A percentile compares a stretch with the other conserved stretches of the same genome.
Conservation (phyloP, 2,888 invertebrate species). For the Caenorhabditis panamensis region DNA sequence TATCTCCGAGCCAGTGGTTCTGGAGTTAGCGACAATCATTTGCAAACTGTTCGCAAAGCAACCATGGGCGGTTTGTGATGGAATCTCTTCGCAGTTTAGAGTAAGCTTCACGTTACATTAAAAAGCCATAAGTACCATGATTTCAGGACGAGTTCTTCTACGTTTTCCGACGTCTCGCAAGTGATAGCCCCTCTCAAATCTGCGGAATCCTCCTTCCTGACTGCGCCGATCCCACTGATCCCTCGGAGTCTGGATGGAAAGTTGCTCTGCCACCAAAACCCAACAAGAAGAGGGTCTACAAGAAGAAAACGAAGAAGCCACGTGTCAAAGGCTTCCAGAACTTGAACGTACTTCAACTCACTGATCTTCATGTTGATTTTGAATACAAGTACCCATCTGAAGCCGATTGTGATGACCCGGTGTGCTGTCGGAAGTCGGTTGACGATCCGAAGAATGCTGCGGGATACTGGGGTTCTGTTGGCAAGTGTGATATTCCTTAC, state of each 20-base stretch:
- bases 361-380: slow-evolving; percentile 96
- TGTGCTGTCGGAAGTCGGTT: slow-evolving; percentile 87
- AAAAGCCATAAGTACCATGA: not conserved
- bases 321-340: slow-evolving; percentile 17
- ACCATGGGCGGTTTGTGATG: slow-evolving; percentile 75
- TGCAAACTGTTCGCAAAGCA: slow-evolving; percentile 76
- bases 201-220: slow-evolving; percentile 77
- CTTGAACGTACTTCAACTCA: slow-evolving; percentile 87
- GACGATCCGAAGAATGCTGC: slow-evolving; percentile 83
- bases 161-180: slow-evolving; percentile 74
- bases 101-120: slow-evolving; percentile 37
- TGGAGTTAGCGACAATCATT: slow-evolving; percentile 73
- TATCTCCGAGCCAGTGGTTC: slow-evolving; percentile 70
- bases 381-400: slow-evolving; percentile 91
- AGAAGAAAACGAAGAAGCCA: slow-evolving; percentile 18
- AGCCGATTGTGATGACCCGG: slow-evolving; percentile 93
- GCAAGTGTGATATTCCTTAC: slow-evolving; percentile 95
- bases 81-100: slow-evolving; percentile 78
- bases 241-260: slow-evolving; percentile 76
- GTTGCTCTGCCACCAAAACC: slow-evolving; percentile 63
- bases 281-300: slow-evolving; percentile 11
- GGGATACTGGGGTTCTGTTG: slow-evolving; percentile 95
- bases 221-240: slow-evolving; percentile 83
- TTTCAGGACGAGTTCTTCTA: slow-evolving; percentile 79
- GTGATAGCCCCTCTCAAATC: slow-evolving; percentile 71